These are phyloP conservation scores for Oreotragus oreotragus DNA, from an alignment of 2,113 vertebrate species.

Conservation along the genomic window DNA sequence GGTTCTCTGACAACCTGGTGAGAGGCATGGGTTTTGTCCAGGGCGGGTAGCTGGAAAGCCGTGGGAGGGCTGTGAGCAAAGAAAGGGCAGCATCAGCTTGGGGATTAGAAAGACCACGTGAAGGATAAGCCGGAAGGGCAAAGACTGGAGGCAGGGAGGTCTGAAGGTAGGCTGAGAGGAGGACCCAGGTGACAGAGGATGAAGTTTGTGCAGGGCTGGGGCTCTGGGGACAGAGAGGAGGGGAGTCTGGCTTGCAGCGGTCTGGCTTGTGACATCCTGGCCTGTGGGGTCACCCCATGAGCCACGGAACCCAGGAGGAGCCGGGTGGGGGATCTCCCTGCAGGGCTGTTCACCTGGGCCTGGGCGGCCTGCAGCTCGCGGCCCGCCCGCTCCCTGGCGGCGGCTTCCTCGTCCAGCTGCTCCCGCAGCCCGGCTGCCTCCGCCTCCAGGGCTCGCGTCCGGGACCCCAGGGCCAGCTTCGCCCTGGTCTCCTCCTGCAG, in stretches of 20 bases:
- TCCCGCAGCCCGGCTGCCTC: conserved; percentile 86
- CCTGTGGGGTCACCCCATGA: accelerated
- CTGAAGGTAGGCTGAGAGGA: not conserved
- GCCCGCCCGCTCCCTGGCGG: conserved; percentile 53
- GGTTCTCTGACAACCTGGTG: not conserved
- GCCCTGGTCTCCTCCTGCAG: conserved; percentile 91
- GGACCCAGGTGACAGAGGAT: not conserved
- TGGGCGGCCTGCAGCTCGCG: conserved; percentile 40
- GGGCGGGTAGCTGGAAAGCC: not conserved
- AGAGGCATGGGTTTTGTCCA: not conserved
- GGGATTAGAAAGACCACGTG: accelerated
- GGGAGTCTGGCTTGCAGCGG: not conserved
- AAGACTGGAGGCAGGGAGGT: not conserved
- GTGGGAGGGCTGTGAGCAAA: not conserved
- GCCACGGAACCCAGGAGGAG: not conserved
- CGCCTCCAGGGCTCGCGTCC: conserved; percentile 87
- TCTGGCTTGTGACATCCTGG: not conserved
- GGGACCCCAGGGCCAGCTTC: conserved; percentile 86
- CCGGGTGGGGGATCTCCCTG: no score
- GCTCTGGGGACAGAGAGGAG: not conserved
- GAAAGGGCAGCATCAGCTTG: not conserved
- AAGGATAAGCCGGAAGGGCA: not conserved
- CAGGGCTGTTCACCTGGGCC: conserved; percentile 46
- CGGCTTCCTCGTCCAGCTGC: conserved; percentile 89
- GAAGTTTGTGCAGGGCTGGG: not conserved